Base-by-base conservation (phyloP, 2,113 vertebrate species). In the Leptocoma aspasia region DNA sequence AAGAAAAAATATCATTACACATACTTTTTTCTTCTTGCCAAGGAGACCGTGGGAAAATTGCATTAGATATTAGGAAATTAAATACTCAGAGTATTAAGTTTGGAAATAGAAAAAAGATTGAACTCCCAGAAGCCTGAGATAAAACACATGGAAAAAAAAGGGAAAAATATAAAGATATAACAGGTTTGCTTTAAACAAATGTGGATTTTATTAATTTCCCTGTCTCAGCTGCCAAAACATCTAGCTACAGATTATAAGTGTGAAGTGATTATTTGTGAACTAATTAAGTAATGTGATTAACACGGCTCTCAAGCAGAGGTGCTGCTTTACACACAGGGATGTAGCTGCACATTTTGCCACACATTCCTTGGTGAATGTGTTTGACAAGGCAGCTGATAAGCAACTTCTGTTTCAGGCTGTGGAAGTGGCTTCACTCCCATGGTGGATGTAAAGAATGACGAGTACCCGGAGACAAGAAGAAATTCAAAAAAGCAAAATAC, bases 201-300 rank as follows among this genome's bases (percentile, higher is more conserved):
- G 60, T 69, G 53, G n/a, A n/a, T 88, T 94, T 86, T 89, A 71
- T 65, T 89, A 52, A 78, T 90, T 89, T 82, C 16, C 50, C 45
- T 87, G 4, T 72, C 73, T 82, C 72, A 64, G 35, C 57, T 96
- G 90, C 75, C 66, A 92, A 71, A 97, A 78, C 79, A 82, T 90
- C 85, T 85, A 68, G 26, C 61, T 93, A 68, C 60, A 85, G 70
- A 94, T 81, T 89, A 6, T 39, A 94, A 91, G 31, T 79, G 28
- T 78, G 52, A 95, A 94, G 91, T 66, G 83, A 94, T 82, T 95
- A 91, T 78, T 92, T 93, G 49, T 78, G 85, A 94, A 94, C 65
- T 75, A 92, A 92, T 94, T 96, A 96, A 90, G 54, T 80, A 90
- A 97, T 61, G 54, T 44, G 60, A 94, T 90, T 95, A 95, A 84